Evolutionary conservation across 2,113 vertebrate species (phyloP).

Genomic region (Poeciliopsis occidentalis): DNA sequence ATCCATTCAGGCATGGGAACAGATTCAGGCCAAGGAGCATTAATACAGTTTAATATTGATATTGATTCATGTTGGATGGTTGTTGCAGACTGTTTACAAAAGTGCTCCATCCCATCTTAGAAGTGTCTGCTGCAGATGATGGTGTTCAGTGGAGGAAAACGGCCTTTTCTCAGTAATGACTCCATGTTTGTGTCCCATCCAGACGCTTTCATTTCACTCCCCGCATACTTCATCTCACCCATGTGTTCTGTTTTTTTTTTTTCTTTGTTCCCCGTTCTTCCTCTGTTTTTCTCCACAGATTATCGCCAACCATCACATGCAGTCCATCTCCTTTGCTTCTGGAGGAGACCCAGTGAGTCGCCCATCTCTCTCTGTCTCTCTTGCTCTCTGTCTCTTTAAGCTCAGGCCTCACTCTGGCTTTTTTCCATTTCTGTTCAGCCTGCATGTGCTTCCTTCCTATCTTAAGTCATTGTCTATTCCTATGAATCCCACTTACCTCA

Average conservation of each 20-base stretch:
- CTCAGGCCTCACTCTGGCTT: constrained; percentile 47
- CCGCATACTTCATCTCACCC: constrained; percentile 65
- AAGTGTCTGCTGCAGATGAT: constrained; percentile 47
- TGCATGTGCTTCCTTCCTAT: constrained; percentile 60
- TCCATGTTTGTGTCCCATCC: constrained; percentile 58
- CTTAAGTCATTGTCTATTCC: constrained; percentile 63
- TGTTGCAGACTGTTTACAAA: constrained; percentile 54
- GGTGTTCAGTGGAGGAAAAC: constrained; percentile 46
- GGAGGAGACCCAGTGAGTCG: constrained; percentile 95
- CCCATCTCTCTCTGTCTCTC: constrained; percentile 28
- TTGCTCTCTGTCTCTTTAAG: constrained; percentile 3
- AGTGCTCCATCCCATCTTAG: constrained; percentile 45
- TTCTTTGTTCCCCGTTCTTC: constrained; percentile 10
- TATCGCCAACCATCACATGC: constrained; percentile 97
- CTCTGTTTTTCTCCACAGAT: constrained; percentile 81
- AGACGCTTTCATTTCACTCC: constrained; percentile 63
- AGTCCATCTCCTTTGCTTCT: constrained; percentile 95
- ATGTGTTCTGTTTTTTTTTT: constrained; percentile 29
- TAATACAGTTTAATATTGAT: constrained; percentile 52
- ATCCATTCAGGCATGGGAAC: constrained; percentile 38
- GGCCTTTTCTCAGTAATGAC: constrained; percentile 55
- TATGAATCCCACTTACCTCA: constrained; percentile 51
- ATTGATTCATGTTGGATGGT: constrained; percentile 52
- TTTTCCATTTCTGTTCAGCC: constrained; percentile 54
- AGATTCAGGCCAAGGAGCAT: constrained; percentile 40